A percentile compares a stretch with the other conserved stretches of the same genome.
Evolutionary conservation across 2,113 vertebrate species (phyloP).

Genomic region (Drymodes brunneopygia): DNA sequence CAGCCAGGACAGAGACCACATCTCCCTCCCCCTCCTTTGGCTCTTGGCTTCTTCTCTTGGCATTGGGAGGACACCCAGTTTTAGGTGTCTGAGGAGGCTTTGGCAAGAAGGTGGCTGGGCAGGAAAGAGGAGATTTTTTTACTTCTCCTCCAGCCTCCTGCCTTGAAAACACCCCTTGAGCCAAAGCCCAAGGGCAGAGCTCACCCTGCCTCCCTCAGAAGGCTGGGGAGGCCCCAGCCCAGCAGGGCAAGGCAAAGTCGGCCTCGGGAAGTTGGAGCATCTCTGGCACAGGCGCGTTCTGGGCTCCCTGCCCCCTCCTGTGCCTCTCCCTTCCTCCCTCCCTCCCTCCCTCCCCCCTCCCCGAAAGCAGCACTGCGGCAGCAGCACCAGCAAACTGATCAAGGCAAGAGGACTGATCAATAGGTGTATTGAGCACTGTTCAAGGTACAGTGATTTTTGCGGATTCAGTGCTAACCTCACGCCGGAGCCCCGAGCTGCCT

Average conservation of each 20-base stretch:
- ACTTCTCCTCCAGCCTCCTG: background rate
- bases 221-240: fast-evolving
- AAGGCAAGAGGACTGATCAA: constrained; percentile 67
- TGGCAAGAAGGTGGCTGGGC: background rate
- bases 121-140: background rate
- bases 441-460: constrained; percentile 73
- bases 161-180: background rate
- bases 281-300: background rate
- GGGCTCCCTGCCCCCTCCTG: background rate
- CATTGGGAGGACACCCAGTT: fast-evolving
- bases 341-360: background rate
- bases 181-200: fast-evolving
- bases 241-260: background rate
- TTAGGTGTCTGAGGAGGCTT: background rate
- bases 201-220: background rate
- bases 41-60: background rate
- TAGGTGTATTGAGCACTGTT: constrained; percentile 74
- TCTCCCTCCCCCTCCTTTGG: background rate
- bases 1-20: background rate
- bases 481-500: background rate
- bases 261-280: background rate
- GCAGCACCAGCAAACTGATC: constrained; percentile 61
- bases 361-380: constrained; percentile 59
- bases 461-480: constrained; percentile 68
- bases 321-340: background rate